Percentiles rank a stretch among this genome's conserved stretches.
phyloP scores from a whole-genome alignment of 2,797 vertebrate genomes.

The Neoniphon sammara region DNA sequence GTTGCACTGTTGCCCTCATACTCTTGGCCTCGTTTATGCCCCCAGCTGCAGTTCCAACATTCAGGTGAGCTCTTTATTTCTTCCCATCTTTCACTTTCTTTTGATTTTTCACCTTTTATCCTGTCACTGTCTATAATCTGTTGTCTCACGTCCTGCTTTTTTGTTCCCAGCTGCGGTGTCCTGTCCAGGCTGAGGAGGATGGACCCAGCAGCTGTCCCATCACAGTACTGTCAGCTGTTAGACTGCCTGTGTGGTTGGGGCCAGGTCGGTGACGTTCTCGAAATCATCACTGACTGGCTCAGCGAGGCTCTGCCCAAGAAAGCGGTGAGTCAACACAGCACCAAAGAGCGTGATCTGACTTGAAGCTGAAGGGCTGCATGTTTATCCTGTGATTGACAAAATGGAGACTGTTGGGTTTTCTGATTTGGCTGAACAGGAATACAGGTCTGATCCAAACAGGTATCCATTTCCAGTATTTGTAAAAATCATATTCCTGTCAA shows the following conservation, averaged over 20 bases:
- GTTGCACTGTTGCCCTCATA: slow-evolving; percentile 85
- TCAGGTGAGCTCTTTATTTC: slow-evolving; percentile 83
- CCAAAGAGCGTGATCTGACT: neutral
- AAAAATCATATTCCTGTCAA: slow-evolving; percentile 1
- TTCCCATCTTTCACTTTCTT: neutral
- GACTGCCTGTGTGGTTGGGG: slow-evolving; percentile 96
- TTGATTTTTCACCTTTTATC: neutral
- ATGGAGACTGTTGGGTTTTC: neutral
- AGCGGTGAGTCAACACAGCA: slow-evolving; percentile 74
- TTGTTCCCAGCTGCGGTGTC: slow-evolving; percentile 85
- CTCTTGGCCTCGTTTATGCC: slow-evolving; percentile 93
- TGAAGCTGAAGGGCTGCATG: neutral
- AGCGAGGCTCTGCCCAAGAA: slow-evolving; percentile 70
- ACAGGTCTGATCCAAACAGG: neutral
- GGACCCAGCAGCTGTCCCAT: slow-evolving; percentile 75
- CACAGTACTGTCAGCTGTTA: slow-evolving; percentile 84
- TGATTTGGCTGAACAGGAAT: neutral
- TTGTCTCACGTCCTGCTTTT: neutral
- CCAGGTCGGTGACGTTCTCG: slow-evolving; percentile 84
- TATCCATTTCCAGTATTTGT: neutral
- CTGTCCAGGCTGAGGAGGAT: slow-evolving; percentile 88
- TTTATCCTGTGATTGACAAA: neutral
- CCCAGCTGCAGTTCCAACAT: slow-evolving; percentile 85
- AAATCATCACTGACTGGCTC: slow-evolving; percentile 90
- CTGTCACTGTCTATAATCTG: neutral